These are phyloP conservation scores for Cephalopholis sonnerati DNA, from an alignment of 2,113 vertebrate species.

Conservation along the genomic window DNA sequence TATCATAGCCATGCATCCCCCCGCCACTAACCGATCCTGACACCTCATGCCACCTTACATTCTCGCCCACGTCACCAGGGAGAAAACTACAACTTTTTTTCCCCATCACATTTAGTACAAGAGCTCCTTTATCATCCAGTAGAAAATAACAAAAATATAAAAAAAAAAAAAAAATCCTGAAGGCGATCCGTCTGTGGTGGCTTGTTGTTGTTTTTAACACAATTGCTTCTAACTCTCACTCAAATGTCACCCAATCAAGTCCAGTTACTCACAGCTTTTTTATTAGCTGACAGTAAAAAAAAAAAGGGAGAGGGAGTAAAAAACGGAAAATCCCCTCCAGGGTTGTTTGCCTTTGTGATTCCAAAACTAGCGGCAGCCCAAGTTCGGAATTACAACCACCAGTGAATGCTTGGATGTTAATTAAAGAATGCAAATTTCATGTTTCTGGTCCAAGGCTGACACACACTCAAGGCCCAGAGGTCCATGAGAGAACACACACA, in stretches of 20 bases:
- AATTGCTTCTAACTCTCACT: slow-evolving; percentile 54
- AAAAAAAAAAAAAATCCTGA: slow-evolving; percentile 38
- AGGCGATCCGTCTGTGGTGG: slow-evolving; percentile 18
- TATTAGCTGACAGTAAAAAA: slow-evolving; percentile 28
- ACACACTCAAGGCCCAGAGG: slow-evolving; percentile 71
- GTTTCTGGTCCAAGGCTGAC: slow-evolving; percentile 83
- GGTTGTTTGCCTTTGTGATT: slow-evolving; percentile 77
- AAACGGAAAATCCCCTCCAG: slow-evolving; percentile 64
- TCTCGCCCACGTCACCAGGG: slow-evolving; percentile 37
- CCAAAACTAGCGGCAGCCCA: slow-evolving; percentile 65
- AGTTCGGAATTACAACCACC: slow-evolving; percentile 77
- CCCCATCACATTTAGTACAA: slow-evolving; percentile 29
- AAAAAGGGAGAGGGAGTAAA: background rate
- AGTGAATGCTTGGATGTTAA: slow-evolving; percentile 81
- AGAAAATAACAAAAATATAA: slow-evolving; percentile 21
- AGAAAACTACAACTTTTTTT: slow-evolving; percentile 29
- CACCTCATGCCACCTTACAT: slow-evolving; percentile 51
- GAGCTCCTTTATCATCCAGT: slow-evolving; percentile 33
- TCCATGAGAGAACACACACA: slow-evolving; percentile 50
- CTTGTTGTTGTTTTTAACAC: slow-evolving; percentile 29
- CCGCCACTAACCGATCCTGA: slow-evolving; percentile 46
- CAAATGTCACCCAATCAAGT: slow-evolving; percentile 74
- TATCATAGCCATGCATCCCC: slow-evolving; percentile 39
- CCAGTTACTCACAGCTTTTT: slow-evolving; percentile 60
- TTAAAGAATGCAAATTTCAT: slow-evolving; percentile 86